These are phyloP conservation scores for Metopolophium dirhodum DNA, from an alignment of 1,140 invertebrate genomes.

Conservation along the genomic window DNA sequence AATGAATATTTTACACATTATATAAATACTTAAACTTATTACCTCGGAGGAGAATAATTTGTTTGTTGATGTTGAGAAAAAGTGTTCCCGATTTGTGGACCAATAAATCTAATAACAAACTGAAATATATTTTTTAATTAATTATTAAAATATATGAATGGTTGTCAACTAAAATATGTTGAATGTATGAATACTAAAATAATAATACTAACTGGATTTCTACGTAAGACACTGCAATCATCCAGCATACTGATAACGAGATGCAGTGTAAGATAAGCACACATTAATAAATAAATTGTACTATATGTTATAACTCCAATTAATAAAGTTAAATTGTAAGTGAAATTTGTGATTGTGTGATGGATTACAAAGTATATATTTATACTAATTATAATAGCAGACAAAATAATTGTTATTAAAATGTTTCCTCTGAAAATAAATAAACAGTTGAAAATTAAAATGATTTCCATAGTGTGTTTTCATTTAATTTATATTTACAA, in stretches of 20 bases:
- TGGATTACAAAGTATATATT: conserved; percentile 82
- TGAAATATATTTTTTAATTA: conserved; percentile 23
- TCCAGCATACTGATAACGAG: conserved; percentile 74
- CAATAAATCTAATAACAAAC: conserved; percentile 52
- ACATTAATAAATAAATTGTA: conserved; percentile 59
- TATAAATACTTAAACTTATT: background rate
- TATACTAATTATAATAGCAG: conserved; percentile 77
- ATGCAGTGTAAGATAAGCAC: conserved; percentile 66
- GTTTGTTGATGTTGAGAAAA: conserved; percentile 30
- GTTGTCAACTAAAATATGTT: background rate
- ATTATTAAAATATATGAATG: background rate
- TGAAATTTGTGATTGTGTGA: conserved; percentile 39
- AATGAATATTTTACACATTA: background rate
- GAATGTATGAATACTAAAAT: conserved; percentile 6
- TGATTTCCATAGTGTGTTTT: background rate
- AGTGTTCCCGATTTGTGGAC: conserved; percentile 14
- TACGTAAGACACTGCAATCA: conserved; percentile 58
- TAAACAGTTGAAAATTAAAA: background rate
- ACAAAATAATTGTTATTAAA: conserved; percentile 72
- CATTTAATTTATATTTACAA: conserved; percentile 65
- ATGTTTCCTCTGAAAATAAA: conserved; percentile 71
- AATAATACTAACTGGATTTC: conserved; percentile 59
- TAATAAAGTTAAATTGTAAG: conserved; percentile 34
- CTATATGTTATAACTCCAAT: conserved; percentile 58
- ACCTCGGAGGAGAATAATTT: conserved; percentile 28